Percentiles rank a stretch among this genome's conserved stretches.
These are phyloP conservation scores for Atherix ibis DNA, from an alignment of 2,888 invertebrate genomes.

Conservation along the genomic window DNA sequence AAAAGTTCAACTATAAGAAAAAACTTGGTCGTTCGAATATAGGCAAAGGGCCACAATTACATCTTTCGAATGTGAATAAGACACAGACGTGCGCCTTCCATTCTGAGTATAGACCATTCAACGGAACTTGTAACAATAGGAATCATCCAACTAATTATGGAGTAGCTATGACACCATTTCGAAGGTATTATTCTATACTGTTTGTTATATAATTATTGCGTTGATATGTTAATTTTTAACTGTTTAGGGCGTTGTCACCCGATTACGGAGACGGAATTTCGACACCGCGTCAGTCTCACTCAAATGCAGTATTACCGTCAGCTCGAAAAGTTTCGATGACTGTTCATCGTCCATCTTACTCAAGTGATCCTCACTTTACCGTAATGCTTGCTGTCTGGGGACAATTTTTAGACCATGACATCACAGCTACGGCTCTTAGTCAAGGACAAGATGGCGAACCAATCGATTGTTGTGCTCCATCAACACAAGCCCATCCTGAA, in stretches of 20 bases:
- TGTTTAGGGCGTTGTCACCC: constrained; percentile 43
- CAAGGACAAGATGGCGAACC: constrained; percentile 53
- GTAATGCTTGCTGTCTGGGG: constrained; percentile 80
- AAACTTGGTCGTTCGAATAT: constrained; percentile 23
- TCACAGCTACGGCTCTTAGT: constrained; percentile 67
- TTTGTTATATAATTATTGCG: neutral
- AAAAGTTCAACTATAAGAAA: constrained; percentile 34
- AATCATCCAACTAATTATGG: constrained; percentile 49
- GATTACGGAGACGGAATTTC: constrained; percentile 62
- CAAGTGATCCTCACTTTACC: constrained; percentile 57
- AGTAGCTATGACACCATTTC: constrained; percentile 55
- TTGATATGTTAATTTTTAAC: too few species aligned
- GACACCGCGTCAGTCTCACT: constrained; percentile 41
- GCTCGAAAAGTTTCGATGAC: constrained; percentile 58
- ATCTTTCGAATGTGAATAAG: constrained; percentile 18
- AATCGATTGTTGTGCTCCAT: constrained; percentile 49
- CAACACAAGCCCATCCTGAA: constrained; percentile 45
- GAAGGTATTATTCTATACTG: constrained; percentile 30
- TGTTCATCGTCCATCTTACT: constrained; percentile 57
- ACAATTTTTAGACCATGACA: constrained; percentile 76
- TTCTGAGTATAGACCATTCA: constrained; percentile 45
- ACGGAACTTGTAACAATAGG: constrained; percentile 66
- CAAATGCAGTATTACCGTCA: constrained; percentile 44
- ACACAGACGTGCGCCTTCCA: constrained; percentile 29
- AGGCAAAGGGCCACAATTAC: constrained; percentile 26